Evolutionary conservation across 2,888 invertebrate species (phyloP), one percentile per base, ranked within the genome.

Genomic region (Agrochola circellaris): DNA sequence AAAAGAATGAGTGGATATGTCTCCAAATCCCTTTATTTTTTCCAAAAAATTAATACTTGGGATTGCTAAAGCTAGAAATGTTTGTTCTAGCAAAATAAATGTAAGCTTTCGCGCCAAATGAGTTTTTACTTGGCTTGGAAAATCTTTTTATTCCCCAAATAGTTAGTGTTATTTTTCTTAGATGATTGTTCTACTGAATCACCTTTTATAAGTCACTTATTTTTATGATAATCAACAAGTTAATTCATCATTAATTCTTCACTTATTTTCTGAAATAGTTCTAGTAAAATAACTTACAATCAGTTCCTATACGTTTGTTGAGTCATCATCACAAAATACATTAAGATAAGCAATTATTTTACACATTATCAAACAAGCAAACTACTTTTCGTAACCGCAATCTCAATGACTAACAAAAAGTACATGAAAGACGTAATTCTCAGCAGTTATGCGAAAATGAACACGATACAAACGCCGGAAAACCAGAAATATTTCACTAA

Each of bases 381-480:
- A 61, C 65, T 58, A 81, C 20, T 70, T 82, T 51, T 73, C 38
- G 38, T 54, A 81, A 64, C 64, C n/a, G n/a, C 66, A 38, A 80
- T 61, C 61, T 51, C 48, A 82, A 65, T 78, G 78, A 79, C 76
- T 72, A 73, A 81, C 56, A 77, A 71, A 34, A 62, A 67, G 30
- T 64, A 84, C 67, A 79, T 76, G 81, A 79, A 67, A 73, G 15
- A 76, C 48, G 67, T 71, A 84, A 76, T 87, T 73, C 70, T 70
- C 73, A 80, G 69, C n/a, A 61, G 71, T 78, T 75, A 85, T 81
- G 72, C 77, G 77, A 84, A 74, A 73, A 79, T 70, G 62, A 84
- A 77, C 74, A 81, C 75, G 78, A 74, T 58, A 80, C 72, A 79
- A 84, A 81, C 60, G 71, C 74, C 77, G 79, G 82, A 82, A 85